These are phyloP conservation scores for Zosterops pallidus DNA, from an alignment of 2,113 vertebrate species.

Conservation along the genomic window DNA sequence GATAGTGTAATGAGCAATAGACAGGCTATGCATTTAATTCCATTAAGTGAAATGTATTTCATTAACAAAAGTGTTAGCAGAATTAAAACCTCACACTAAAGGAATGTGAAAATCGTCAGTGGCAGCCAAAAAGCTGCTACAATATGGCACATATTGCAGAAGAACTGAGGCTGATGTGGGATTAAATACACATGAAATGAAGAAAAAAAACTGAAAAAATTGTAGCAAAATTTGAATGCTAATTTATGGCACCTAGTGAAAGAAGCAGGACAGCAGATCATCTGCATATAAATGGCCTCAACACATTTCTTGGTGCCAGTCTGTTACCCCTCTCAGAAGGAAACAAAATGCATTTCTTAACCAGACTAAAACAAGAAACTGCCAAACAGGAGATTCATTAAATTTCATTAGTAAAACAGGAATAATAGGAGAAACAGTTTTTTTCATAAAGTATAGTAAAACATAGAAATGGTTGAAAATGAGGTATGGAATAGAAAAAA, in stretches of 20 bases:
- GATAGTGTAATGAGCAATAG: slow-evolving; percentile 2
- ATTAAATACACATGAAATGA: slow-evolving; percentile 59
- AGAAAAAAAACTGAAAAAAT: slow-evolving; percentile 19
- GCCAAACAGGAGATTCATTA: neutral
- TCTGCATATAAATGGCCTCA: slow-evolving; percentile 68
- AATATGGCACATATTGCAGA: slow-evolving; percentile 36
- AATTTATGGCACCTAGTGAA: slow-evolving; percentile 66
- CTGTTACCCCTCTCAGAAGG: slow-evolving; percentile 11
- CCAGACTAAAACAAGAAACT: neutral
- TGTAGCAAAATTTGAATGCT: slow-evolving; percentile 63
- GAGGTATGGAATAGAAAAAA: neutral
- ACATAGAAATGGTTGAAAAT: neutral
- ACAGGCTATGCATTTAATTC: slow-evolving; percentile 23
- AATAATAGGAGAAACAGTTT: neutral
- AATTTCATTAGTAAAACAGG: slow-evolving; percentile 24
- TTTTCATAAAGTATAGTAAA: neutral
- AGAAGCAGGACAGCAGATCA: slow-evolving; percentile 57
- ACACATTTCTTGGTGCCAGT: slow-evolving; percentile 31
- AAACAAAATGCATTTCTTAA: slow-evolving; percentile 54
- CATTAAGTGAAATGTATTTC: slow-evolving; percentile 49
- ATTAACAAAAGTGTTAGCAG: slow-evolving; percentile 44
- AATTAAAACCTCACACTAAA: slow-evolving; percentile 43
- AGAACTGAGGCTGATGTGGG: slow-evolving; percentile 47
- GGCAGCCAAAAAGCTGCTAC: slow-evolving; percentile 42
- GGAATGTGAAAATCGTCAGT: slow-evolving; percentile 39